Conservation (phyloP, 2,797 vertebrate species). For the Mastacembelus armatus region DNA sequence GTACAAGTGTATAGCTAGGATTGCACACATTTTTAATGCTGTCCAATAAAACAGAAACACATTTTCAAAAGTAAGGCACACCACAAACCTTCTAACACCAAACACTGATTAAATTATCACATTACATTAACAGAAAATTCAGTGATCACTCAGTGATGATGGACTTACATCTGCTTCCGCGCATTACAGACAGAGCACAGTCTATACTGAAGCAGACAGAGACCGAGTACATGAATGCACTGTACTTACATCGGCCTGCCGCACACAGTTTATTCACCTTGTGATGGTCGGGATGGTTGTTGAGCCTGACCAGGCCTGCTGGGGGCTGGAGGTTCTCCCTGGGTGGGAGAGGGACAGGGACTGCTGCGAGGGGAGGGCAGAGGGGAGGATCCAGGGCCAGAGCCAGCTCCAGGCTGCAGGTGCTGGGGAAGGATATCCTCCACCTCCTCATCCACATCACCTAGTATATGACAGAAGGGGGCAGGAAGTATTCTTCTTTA, state of each 20-base stretch:
- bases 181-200: constrained; percentile 60
- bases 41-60: constrained; percentile 16
- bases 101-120: constrained; percentile 27
- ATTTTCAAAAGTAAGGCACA: constrained; percentile 26
- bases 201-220: constrained; percentile 40
- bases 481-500: neutral
- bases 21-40: constrained; percentile 15
- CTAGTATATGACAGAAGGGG: constrained; percentile 68
- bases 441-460: constrained; percentile 95
- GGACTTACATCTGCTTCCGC: constrained; percentile 75
- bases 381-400: constrained; percentile 88
- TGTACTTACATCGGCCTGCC: no score
- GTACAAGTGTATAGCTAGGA: no score
- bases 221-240: neutral
- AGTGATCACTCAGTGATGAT: constrained; percentile 58
- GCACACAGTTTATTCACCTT: constrained; percentile 70
- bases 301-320: constrained; percentile 87
- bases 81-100: constrained; percentile 19
- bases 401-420: constrained; percentile 87
- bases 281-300: constrained; percentile 84
- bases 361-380: constrained; percentile 90
- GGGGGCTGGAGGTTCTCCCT: constrained; percentile 86
- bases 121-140: constrained; percentile 75
- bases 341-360: constrained; percentile 94
- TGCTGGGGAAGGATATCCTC: constrained; percentile 97